Evolutionary conservation across 2,797 vertebrate genomes (phyloP).

Genomic region (Fistularia commersonii): DNA sequence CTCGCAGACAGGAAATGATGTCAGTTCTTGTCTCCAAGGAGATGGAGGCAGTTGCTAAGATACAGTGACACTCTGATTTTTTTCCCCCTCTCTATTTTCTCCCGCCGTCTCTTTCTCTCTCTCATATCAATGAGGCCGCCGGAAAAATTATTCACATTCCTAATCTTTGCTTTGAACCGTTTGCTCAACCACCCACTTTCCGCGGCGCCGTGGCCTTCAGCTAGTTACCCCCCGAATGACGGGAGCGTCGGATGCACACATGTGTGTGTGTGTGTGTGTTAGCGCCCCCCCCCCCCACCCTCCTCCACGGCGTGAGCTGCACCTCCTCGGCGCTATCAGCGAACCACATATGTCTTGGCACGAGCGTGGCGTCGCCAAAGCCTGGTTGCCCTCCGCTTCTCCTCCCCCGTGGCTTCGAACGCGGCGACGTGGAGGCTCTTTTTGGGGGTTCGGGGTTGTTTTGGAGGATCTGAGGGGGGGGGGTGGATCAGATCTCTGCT

Average conservation of each 20-base stretch:
- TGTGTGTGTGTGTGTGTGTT: slow-evolving; percentile 34
- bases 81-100: slow-evolving; percentile 64
- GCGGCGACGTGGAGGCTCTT: slow-evolving; percentile 66
- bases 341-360: slow-evolving; percentile 72
- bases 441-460: slow-evolving; percentile 59
- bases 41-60: slow-evolving; percentile 83
- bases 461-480: slow-evolving; percentile 54
- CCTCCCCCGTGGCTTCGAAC: slow-evolving; percentile 60
- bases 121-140: slow-evolving; percentile 22
- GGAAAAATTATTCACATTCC: slow-evolving; percentile 33
- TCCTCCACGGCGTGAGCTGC: slow-evolving; percentile 57
- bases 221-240: slow-evolving; percentile 23
- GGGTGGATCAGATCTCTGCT: slow-evolving; percentile 55
- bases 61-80: slow-evolving; percentile 80
- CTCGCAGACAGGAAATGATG: slow-evolving; percentile 78
- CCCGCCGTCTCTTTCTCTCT: no score
- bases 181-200: slow-evolving; percentile 25
- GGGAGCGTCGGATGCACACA: slow-evolving; percentile 58
- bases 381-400: slow-evolving; percentile 48
- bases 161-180: slow-evolving; percentile 42
- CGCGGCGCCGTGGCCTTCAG: slow-evolving; percentile 30
- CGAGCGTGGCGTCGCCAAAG: slow-evolving; percentile 69
- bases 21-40: slow-evolving; percentile 80
- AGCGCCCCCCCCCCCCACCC: slow-evolving; percentile 49
- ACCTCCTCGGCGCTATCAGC: slow-evolving; percentile 67